Evolutionary conservation across 1,140 invertebrate species (phyloP), one percentile per base, ranked within the genome.

Genomic region (Ectropis grisescens): DNA sequence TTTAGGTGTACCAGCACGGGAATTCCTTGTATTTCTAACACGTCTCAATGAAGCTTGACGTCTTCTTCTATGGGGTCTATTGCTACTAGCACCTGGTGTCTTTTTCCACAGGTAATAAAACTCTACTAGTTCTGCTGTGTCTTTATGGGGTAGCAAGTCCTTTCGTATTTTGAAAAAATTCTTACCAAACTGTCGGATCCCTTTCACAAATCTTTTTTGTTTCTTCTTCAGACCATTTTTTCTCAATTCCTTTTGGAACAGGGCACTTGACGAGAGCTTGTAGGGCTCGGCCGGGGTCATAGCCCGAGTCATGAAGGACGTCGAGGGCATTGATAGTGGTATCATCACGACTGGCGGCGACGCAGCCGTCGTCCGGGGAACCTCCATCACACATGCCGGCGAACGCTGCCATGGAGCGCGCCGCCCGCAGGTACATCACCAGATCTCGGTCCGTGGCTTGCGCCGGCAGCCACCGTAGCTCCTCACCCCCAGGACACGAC

Each of bases 51-150:
- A 95, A 49, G 91, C 92, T 71, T 94, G 93, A 34, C 96, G 84
- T 32, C 95, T 86, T 84, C 96, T 85, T 33, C 95, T 86, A 67
- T 97, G 94, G 11, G 95, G 95, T 37, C 96, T 86, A 78, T 96
- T 95, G 72, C 93, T 95, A 69, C 95, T 94, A 27, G 97, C 97
- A 55, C 94, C 94, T n/a, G 97, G 95, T n/a, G 97, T 98, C 84
- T 99, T 99, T 85, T 99, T 99, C 98, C 97, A 99, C 68, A 98
- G 87, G 84, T 99, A 99, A 82, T 99, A 99, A 84, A 95, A 99
- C 68, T 98, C 96, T 13, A 99, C 96, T 55, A 99, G 83, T 67
- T 99, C 96, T 25, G 95, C 90, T 57, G 96, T 98, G 64, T 98
- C 95, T 87, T 97, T 97, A 69, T 97, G 93, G 35, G 96, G 95